phyloP scores from a whole-genome alignment of 1,140 invertebrate species.

The Aricia agestis region DNA sequence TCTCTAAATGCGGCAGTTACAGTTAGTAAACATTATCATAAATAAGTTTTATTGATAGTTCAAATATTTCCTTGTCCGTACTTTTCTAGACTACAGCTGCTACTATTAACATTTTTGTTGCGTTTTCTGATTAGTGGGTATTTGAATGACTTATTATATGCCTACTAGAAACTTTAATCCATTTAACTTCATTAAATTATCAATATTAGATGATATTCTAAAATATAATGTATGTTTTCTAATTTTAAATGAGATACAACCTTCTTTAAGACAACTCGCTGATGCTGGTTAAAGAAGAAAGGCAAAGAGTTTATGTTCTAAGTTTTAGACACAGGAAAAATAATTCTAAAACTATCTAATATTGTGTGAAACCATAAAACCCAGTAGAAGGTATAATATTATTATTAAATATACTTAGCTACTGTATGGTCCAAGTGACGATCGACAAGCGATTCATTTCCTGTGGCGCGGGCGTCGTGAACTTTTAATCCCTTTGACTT shows the following conservation, averaged over 20 bases:
- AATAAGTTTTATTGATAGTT: no score
- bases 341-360: no score
- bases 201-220: not conserved
- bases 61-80: no score
- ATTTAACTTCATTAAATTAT: not conserved
- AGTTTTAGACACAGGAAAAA: no score
- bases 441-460: not conserved
- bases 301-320: not conserved
- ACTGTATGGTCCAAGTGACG: not conserved
- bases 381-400: no score
- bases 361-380: no score
- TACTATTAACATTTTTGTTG: not conserved
- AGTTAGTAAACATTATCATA: no score
- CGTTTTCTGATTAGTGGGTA: not conserved
- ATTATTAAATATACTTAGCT: not conserved
- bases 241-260: not conserved
- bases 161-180: not conserved
- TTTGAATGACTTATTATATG: not conserved
- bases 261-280: not conserved
- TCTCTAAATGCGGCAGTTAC: no score
- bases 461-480: no score
- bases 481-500: not conserved
- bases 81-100: no score
- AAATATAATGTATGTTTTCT: constrained; percentile 10
- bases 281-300: not conserved